Percentiles rank a stretch among this genome's conserved stretches.
Conservation (phyloP, 2,888 invertebrate genomes). For the Sesamia inferens region DNA sequence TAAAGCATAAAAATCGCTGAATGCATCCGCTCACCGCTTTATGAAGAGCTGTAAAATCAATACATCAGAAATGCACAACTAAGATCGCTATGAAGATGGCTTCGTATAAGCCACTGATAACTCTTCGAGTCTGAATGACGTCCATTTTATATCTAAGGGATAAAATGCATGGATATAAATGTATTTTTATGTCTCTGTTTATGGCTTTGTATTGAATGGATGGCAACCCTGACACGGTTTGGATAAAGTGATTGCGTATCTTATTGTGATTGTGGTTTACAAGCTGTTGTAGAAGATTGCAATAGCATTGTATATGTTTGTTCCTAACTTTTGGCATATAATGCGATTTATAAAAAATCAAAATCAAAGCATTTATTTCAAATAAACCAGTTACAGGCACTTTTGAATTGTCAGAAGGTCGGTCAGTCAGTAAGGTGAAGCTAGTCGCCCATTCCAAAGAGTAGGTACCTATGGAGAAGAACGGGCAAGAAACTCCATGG, state of each 20-base stretch:
- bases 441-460: too few species aligned
- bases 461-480: too few species aligned
- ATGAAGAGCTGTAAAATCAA: slow-evolving; percentile 52
- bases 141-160: slow-evolving; percentile 41
- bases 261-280: slow-evolving; percentile 22
- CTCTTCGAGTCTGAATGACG: slow-evolving; percentile 40
- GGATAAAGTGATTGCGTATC: slow-evolving; percentile 32
- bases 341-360: too few species aligned
- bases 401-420: too few species aligned
- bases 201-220: slow-evolving; percentile 40
- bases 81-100: slow-evolving; percentile 51
- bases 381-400: too few species aligned
- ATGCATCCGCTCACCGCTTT: slow-evolving; percentile 37
- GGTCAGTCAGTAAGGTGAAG: too few species aligned
- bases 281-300: slow-evolving; percentile 11
- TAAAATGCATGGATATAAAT: slow-evolving; percentile 51
- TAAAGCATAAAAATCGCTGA: slow-evolving; percentile 56
- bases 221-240: slow-evolving; percentile 47
- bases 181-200: slow-evolving; percentile 39
- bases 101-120: slow-evolving; percentile 49
- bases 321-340: not conserved
- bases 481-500: too few species aligned
- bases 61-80: slow-evolving; percentile 53
- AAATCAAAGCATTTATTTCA: too few species aligned
- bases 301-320: not conserved